Evolutionary conservation across 2,888 invertebrate species (phyloP).

Genomic region (Thera britannica): DNA sequence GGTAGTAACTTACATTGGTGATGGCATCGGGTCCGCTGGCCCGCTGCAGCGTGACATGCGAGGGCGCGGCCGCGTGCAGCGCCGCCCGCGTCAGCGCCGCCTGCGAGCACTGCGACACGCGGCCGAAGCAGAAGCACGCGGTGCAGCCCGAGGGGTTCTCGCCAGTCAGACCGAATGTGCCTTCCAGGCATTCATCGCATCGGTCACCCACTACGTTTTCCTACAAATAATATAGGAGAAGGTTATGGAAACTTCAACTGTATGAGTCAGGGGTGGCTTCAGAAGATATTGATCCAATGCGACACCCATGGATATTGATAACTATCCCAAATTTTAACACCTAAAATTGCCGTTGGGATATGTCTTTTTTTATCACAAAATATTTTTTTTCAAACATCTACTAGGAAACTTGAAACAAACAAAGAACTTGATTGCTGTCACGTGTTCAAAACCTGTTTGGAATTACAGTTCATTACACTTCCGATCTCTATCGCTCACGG

Average conservation of each 20-base stretch:
- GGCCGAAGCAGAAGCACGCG: slow-evolving; percentile 97
- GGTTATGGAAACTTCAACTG: background rate
- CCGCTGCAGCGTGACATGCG: slow-evolving; percentile 74
- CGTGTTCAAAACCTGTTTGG: too few relatives aligned
- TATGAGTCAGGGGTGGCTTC: background rate
- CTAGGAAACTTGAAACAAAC: too few relatives aligned
- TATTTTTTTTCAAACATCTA: too few relatives aligned
- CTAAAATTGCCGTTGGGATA: too few relatives aligned
- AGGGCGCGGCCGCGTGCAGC: slow-evolving; percentile 85
- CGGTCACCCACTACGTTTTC: slow-evolving; percentile 92
- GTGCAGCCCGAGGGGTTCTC: slow-evolving; percentile 95
- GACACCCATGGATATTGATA: too few relatives aligned
- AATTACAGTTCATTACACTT: too few relatives aligned
- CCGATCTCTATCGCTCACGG: background rate
- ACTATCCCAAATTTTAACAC: too few relatives aligned
- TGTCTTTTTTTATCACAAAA: too few relatives aligned
- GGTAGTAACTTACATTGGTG: slow-evolving; percentile 51
- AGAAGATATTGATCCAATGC: background rate
- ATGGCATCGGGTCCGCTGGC: slow-evolving; percentile 50
- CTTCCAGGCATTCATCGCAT: slow-evolving; percentile 92
- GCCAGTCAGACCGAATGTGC: slow-evolving; percentile 93
- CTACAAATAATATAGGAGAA: slow-evolving; percentile 71
- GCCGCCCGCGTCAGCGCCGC: slow-evolving; percentile 93
- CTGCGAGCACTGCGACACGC: slow-evolving; percentile 91
- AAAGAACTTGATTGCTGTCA: too few relatives aligned